Base-by-base conservation (phyloP, 2,888 invertebrate genomes). In the Limnephilus marmoratus region DNA sequence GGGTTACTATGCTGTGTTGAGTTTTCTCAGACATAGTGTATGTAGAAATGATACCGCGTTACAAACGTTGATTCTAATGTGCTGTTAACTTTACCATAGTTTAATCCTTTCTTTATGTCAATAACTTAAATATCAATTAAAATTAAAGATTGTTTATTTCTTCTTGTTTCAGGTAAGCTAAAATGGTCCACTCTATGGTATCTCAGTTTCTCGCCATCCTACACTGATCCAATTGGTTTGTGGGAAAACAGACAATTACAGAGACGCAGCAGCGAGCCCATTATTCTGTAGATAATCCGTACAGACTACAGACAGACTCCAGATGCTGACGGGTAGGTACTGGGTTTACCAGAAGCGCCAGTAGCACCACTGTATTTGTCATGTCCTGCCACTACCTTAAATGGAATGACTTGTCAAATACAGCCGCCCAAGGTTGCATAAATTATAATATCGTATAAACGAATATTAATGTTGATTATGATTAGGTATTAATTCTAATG, bases 121-220 rank as follows among this genome's bases (percentile, higher is more conserved):
- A 18, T 24, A 68, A 18, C 68, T 68, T 2, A 68, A 9, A n/a
- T n/a, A 24, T n/a, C 24, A 24, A 68, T n/a, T 68, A 68, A 24
- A 68, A 68, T 24, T 68, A 68, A 24, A 5, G 24, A 68, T 68
- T 37, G 5, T 53, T 37, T 68, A 53, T 87, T 87, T 87, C 53
- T 18, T 87, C 53, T 87, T 87, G 68, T 87, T 87, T 87, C 87
- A 87, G 87, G 87, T 87, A 87, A 87, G 31, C 29, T 45, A 4
- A 53, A 68, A 31, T 41, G 86, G 41, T 86, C 86, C 49, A 29
- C 18, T 2, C 82, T 82, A 82, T 9, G 68, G 68, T 68, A 24
- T n/a, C 68, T n/a, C 68, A n/a, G 41, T 37, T 83, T 37, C 37
- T 24, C 83, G 18, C 24, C 83, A 41, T 83, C 24, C 9, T 24